A percentile compares a stretch with the other conserved stretches of the same genome.
Evolutionary conservation across 2,888 invertebrate species (phyloP).

Genomic region (Drosophila prostipennis): DNA sequence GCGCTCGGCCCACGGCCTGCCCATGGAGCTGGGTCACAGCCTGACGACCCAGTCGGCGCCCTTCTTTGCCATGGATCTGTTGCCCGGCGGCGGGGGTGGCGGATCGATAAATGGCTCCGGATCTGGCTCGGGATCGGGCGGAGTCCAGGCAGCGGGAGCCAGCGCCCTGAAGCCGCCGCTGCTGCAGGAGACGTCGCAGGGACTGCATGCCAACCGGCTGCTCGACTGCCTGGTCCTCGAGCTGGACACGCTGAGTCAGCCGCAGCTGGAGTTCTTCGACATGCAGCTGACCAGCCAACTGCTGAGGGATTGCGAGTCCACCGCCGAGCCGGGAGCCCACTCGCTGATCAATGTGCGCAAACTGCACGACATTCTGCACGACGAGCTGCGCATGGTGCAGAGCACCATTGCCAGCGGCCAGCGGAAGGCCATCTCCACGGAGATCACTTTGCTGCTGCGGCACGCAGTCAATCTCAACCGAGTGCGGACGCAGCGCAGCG

Average conservation of each 20-base stretch:
- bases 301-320: constrained; percentile 85
- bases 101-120: neutral
- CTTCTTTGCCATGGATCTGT: constrained; percentile 39
- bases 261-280: constrained; percentile 90
- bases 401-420: constrained; percentile 88
- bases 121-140: neutral
- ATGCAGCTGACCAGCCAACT: constrained; percentile 86
- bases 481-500: constrained; percentile 88
- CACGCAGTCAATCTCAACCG: constrained; percentile 91
- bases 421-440: constrained; percentile 88
- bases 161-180: constrained; percentile 1
- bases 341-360: constrained; percentile 87
- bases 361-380: constrained; percentile 88
- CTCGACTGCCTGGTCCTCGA: constrained; percentile 86
- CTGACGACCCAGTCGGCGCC: constrained; percentile 38
- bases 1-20: constrained; percentile 74
- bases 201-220: constrained; percentile 85
- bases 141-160: neutral
- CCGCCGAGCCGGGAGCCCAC: constrained; percentile 42
- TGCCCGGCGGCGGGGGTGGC: constrained; percentile 14
- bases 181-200: constrained; percentile 73
- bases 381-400: constrained; percentile 88
- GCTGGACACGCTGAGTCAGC: constrained; percentile 84
- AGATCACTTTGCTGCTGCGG: constrained; percentile 89
- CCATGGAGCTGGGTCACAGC: constrained; percentile 67